A percentile compares a stretch with the other conserved stretches of the same genome.
Conservation (phyloP, 2,113 vertebrate species). For the Sturnira hondurensis region DNA sequence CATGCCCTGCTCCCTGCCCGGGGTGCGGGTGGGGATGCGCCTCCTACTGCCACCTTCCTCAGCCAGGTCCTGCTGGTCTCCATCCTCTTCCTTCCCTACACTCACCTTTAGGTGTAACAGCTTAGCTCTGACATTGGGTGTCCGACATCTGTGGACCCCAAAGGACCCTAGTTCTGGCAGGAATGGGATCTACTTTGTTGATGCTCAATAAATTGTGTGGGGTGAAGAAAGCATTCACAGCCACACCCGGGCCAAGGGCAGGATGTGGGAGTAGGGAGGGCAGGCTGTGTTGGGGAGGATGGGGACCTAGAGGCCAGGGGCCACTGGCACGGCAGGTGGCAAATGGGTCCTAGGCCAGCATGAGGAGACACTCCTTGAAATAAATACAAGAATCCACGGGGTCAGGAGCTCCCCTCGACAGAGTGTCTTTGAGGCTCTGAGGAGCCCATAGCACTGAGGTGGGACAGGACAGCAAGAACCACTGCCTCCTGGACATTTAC, state of each 20-base stretch:
- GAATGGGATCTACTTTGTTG: background rate
- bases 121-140: background rate
- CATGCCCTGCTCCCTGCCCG: background rate
- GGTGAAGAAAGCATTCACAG: background rate
- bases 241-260: background rate
- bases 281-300: background rate
- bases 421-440: background rate
- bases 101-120: background rate
- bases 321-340: background rate
- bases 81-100: background rate
- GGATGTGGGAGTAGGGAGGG: background rate
- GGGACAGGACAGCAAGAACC: background rate
- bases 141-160: background rate
- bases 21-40: too few species aligned
- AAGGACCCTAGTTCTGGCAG: background rate
- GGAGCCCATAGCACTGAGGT: fast-evolving
- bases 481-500: background rate
- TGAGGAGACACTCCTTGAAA: background rate
- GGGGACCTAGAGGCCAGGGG: background rate
- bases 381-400: fast-evolving
- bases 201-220: background rate
- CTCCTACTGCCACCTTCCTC: too few species aligned
- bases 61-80: background rate
- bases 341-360: background rate
- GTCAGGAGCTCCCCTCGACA: background rate